phyloP scores from a whole-genome alignment of 2,113 vertebrate species.

The Diadophis punctatus region DNA sequence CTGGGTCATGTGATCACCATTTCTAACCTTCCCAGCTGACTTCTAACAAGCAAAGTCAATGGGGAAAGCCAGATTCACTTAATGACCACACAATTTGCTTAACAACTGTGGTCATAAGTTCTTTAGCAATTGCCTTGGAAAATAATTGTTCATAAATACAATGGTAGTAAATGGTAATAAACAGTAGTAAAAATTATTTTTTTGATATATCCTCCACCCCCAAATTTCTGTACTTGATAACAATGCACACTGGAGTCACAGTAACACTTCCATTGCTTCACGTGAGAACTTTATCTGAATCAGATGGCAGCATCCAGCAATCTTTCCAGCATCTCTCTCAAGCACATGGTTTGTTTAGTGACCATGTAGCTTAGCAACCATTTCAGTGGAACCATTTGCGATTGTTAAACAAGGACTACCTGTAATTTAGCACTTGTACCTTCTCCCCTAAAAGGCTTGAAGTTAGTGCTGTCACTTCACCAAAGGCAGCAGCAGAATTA shows the following conservation, averaged over 20 bases:
- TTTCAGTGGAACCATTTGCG: not conserved
- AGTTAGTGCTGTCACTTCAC: not conserved
- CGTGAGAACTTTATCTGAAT: not conserved
- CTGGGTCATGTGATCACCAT: not conserved
- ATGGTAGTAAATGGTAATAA: not conserved
- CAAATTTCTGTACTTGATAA: not conserved
- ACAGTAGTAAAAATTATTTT: not conserved
- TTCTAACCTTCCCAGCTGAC: not conserved
- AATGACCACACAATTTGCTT: not conserved
- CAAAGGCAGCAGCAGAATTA: not conserved
- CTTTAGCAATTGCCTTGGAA: not conserved
- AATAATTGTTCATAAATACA: not conserved
- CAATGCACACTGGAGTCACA: not conserved
- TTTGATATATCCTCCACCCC: not conserved
- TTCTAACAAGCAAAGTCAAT: not conserved
- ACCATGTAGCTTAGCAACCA: not conserved
- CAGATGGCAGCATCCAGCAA: not conserved
- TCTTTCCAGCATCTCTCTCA: not conserved
- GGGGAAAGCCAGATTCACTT: not conserved
- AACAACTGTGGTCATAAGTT: not conserved
- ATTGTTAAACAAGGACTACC: too few species aligned
- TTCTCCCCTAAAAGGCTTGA: too few species aligned
- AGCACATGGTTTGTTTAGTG: not conserved
- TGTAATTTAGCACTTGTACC: too few species aligned
- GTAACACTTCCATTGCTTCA: not conserved